These are phyloP conservation scores for Glaucomys volans DNA, from an alignment of 2,113 vertebrate species.

Conservation along the genomic window DNA sequence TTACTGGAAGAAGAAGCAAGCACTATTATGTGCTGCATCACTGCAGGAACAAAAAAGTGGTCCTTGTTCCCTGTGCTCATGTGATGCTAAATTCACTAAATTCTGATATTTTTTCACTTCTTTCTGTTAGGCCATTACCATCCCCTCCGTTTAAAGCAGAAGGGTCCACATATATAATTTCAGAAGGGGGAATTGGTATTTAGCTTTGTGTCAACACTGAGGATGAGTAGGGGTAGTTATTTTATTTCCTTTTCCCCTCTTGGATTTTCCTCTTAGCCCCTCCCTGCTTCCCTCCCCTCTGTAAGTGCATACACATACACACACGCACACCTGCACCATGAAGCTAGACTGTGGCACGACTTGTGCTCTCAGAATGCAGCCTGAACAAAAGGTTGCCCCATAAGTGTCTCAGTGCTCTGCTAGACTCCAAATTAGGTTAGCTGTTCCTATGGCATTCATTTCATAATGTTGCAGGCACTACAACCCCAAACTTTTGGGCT, in stretches of 20 bases:
- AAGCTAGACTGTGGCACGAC: background rate
- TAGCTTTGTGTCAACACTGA: background rate
- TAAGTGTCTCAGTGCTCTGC: background rate
- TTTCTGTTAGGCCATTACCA: background rate
- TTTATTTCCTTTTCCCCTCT: background rate
- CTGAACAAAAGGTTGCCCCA: background rate
- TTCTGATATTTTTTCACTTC: background rate
- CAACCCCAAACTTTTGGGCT: background rate
- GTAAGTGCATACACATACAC: background rate
- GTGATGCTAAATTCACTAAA: background rate
- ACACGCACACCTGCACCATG: background rate
- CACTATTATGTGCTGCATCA: background rate
- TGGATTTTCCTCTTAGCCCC: background rate
- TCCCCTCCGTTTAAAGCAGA: background rate
- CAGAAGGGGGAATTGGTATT: background rate
- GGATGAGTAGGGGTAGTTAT: background rate
- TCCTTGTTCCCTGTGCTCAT: background rate
- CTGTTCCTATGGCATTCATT: background rate
- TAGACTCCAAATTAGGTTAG: background rate
- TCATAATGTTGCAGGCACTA: background rate
- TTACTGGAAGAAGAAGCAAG: background rate
- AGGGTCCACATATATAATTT: background rate
- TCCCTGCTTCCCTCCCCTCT: background rate
- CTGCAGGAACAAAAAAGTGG: background rate
- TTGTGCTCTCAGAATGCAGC: background rate